A percentile compares a stretch with the other conserved stretches of the same genome.
These are phyloP conservation scores for Hippocampus kuda DNA, from an alignment of 2,797 vertebrate species.

Conservation along the genomic window DNA sequence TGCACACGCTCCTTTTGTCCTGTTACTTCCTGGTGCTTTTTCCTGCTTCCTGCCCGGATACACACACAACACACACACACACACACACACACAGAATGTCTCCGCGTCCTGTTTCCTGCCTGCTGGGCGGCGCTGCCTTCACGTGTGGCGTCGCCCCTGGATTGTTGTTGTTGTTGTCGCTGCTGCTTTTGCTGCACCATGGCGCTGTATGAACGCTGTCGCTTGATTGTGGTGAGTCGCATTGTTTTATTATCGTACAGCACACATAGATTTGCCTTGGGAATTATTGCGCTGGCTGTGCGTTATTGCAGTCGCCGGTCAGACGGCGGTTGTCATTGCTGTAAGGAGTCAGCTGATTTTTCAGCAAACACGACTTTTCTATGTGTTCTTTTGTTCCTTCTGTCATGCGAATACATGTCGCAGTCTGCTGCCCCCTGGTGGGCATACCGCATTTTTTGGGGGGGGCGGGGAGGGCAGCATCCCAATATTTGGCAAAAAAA, in stretches of 20 bases:
- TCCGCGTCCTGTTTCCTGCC: conserved; percentile 29
- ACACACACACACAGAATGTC: no score
- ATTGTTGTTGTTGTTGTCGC: conserved; percentile 19
- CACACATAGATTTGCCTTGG: no score
- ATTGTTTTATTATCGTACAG: no score
- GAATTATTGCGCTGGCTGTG: no score
- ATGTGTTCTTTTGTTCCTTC: background rate
- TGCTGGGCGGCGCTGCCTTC: conserved; percentile 11
- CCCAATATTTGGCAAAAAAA: no score
- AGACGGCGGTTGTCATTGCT: no score
- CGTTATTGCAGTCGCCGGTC: background rate
- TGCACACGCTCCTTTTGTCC: no score
- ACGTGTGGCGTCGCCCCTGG: conserved; percentile 3
- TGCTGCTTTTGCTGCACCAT: conserved; percentile 27
- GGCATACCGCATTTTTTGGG: background rate
- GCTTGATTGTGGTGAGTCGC: background rate
- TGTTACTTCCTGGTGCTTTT: background rate
- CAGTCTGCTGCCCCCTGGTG: background rate
- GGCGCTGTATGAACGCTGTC: conserved; percentile 40
- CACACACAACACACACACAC: background rate
- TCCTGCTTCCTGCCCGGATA: conserved; percentile 13
- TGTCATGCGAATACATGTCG: background rate
- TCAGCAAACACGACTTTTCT: background rate
- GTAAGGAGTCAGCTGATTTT: background rate
- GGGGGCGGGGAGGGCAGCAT: no score